Conservation (phyloP, 2,888 invertebrate species). For the Gasteruption jaculator region DNA sequence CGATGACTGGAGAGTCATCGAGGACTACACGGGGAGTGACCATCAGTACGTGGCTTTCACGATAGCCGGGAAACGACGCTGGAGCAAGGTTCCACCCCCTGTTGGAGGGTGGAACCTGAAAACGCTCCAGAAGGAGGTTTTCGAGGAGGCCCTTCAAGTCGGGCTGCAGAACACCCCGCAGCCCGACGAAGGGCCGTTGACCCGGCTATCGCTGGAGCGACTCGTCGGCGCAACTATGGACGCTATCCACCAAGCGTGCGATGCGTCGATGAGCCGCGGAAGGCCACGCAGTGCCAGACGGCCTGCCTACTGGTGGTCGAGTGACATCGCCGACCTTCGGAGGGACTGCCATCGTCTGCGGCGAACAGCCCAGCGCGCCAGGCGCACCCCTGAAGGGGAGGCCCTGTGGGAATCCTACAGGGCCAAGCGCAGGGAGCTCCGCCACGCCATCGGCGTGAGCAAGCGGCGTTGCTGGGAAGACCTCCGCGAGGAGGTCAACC, state of each 20-base stretch:
- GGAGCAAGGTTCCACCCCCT: too few species aligned
- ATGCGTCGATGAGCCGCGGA: slow-evolving; percentile 19
- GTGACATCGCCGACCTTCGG: slow-evolving; percentile 24
- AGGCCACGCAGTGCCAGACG: slow-evolving; percentile 4
- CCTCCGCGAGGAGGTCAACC: slow-evolving; percentile 22
- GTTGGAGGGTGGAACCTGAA: too few species aligned
- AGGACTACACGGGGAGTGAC: too few species aligned
- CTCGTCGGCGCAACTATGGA: slow-evolving; percentile 4
- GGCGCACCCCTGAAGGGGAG: slow-evolving; percentile 2
- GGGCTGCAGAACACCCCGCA: too few species aligned
- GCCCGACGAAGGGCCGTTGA: too few species aligned
- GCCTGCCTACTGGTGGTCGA: slow-evolving; percentile 28
- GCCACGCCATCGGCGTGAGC: slow-evolving; percentile 10
- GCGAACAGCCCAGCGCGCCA: slow-evolving; percentile 16
- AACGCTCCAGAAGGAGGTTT: too few species aligned
- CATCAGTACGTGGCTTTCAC: too few species aligned
- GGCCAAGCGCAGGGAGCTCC: slow-evolving; percentile 12
- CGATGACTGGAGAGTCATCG: too few species aligned
- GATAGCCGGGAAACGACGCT: too few species aligned
- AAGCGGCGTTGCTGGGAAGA: slow-evolving; percentile 24
- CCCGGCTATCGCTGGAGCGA: too few species aligned
- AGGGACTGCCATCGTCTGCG: slow-evolving; percentile 15
- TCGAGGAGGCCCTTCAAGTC: too few species aligned
- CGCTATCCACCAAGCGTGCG: slow-evolving; percentile 12
- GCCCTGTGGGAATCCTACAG: background rate